phyloP scores from a whole-genome alignment of 1,140 invertebrate species.

The Drosophila bocqueti region DNA sequence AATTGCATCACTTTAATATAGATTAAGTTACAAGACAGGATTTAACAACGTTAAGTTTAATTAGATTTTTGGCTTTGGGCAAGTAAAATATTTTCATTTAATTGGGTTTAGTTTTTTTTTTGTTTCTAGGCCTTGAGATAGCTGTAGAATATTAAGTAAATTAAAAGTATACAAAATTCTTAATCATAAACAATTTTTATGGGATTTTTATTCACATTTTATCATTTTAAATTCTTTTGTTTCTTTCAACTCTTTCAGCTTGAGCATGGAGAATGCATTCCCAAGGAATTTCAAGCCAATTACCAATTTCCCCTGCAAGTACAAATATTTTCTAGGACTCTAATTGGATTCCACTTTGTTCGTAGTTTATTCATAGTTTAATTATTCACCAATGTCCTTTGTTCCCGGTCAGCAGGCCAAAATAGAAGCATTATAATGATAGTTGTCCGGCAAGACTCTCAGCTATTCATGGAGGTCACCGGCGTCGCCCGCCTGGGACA shows the following conservation, averaged over 20 bases:
- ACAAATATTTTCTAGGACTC: slow-evolving; percentile 4
- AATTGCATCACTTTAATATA: slow-evolving; percentile 42
- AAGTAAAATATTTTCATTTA: slow-evolving; percentile 1
- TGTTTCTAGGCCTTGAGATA: not conserved
- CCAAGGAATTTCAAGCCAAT: not conserved
- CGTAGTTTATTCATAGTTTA: slow-evolving; percentile 25
- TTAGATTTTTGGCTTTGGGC: slow-evolving; percentile 24
- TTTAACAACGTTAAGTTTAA: slow-evolving; percentile 27
- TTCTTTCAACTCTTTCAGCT: not conserved
- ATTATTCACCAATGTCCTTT: slow-evolving; percentile 25
- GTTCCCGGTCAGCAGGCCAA: slow-evolving; percentile 5
- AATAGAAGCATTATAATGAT: slow-evolving; percentile 16
- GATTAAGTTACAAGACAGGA: slow-evolving; percentile 20
- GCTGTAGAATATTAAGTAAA: not conserved
- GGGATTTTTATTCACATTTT: not conserved
- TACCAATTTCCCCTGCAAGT: not conserved
- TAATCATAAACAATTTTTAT: not conserved
- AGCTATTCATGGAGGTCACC: slow-evolving; percentile 30
- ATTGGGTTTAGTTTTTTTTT: slow-evolving; percentile 5
- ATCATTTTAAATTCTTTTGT: too few relatives aligned
- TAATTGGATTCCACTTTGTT: slow-evolving; percentile 17
- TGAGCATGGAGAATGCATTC: not conserved
- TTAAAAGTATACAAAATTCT: not conserved
- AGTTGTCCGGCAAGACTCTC: slow-evolving; percentile 5
- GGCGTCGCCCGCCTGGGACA: slow-evolving; percentile 21